Evolutionary conservation across 1,140 invertebrate genomes (phyloP), one percentile per base, ranked within the genome.

Genomic region (Araneus ventricosus): DNA sequence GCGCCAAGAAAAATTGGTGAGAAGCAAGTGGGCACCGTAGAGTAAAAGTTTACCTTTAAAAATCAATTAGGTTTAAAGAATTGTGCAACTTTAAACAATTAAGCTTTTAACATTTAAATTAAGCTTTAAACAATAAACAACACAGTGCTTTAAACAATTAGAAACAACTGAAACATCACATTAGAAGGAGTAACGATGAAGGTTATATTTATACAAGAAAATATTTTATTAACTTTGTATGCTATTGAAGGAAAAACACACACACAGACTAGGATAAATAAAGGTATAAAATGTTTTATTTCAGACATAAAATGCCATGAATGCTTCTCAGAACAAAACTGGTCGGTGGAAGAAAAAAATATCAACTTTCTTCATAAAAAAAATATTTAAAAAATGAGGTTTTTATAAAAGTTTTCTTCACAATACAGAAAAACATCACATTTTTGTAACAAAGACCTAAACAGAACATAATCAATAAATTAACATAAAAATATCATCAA

Each of bases 351-450:
- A 20, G 6, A 20, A 2, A 34, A 30, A 67, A 67, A 67, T 75
- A 22, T 75, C 34, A 75, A 75, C 2, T 75, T 37, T 37, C 0
- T 37, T 75, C 20, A 30, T 22, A 70, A 37, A 75, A 37, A 34
- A 75, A 75, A 75, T 37, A 75, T 75, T 34, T 34, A 75, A 75
- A 37, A 75, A 75, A 37, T 75, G 70, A 75, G 70, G 70, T 34
- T 75, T 75, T 34, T 37, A 75, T 17, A 30, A 75, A 17, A 34
- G 4, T 34, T 63, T 24, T n/a, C 2, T 37, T n/a, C 61, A 67
- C 27, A 67, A 67, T 67, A 67, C 63, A 67, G 63, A 67, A 75
- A 75, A 27, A 75, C 30, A 75, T 75, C 67, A 75, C 30, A 75
- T 34, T 14, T 37, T 75, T 34, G 20, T 30, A 75, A 75, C 10